Base-by-base conservation (phyloP, 2,888 invertebrate genomes). In the Hypselothyrea guttata region DNA sequence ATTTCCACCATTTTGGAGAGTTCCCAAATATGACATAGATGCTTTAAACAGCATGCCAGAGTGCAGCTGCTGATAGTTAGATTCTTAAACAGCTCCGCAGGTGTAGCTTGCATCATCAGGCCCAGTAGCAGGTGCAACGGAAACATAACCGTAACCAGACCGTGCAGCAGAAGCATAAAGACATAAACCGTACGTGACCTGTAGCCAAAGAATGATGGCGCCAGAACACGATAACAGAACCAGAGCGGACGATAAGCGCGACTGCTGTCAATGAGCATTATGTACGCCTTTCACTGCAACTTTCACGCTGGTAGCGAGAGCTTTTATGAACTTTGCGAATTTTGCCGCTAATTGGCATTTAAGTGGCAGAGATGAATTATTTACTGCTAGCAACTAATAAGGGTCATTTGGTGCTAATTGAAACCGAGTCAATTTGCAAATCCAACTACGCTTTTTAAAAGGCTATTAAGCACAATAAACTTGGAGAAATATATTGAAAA, bases 71-170 rank as follows among this genome's bases (percentile, higher is more conserved):
- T 59, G 27, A 78, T 48, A n/a, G 46, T 56, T 1, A 84, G 37
- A 13, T 75, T 78, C 51, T 71, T 55, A 7, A 84, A 62, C 1
- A 54, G n/a, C 11, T 75, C 58, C 5, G 51, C 69, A 8, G 63
- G 33, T 0, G 52, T 18, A 0, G 42, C 45, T 2, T 42, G 60
- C 2, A 61, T 22, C 11, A 74, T 28, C 1, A 84, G 47, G 0
- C 74, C 70, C 2, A 83, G 15, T 2, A 74, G 28, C 16, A 86
- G 33, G 42, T 86, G 86, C n/a, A 71, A 0, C 0, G 85, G 81
- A 37, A 71, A 77, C 41, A 75, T 38, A 1, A 48, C 7, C 3
- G 83, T 82, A 16, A 83, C 59, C 13, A 82, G 37, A 4, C 48
- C 13, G 13, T 78, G 75, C 18, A 60, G 1, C 4, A 54, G 2